Base-by-base conservation (phyloP, 2,888 invertebrate species). In the Resseliella maxima region DNA sequence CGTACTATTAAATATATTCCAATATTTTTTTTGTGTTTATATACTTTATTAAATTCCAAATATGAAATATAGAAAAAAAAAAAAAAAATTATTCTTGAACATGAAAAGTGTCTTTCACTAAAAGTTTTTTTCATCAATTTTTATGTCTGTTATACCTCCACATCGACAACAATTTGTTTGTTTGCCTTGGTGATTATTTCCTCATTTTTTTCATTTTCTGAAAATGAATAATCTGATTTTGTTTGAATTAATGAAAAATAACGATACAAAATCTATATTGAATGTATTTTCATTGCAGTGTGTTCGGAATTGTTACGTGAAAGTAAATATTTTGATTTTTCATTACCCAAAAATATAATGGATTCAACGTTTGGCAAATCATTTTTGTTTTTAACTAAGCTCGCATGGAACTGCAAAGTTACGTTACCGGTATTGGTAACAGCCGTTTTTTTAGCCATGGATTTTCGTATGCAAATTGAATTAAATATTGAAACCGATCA, bases 371-470 rank as follows among this genome's bases (percentile, higher is more conserved):
- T 91, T 87, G 90, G 90, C 18, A 91, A 92, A 87, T 90, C 92
- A 21, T 91, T 95, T 87, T 89, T 95, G 86, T 95, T 95, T 89
- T 92, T 95, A 88, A 92, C 95, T 54, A 93, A 94, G 88, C 91
- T 95, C 88, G 95, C 95, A 1, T 95, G 95, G 95, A 93, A 94
- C 87, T 94, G 94, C 85, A 92, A 94, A 64, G 91, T 94, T 87
- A 92, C 94, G 85, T 91, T 95, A 85, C 95, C 95, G 0, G 91
- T 94, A 59, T 90, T 95, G 18, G 93, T 95, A 85, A 92, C 94
- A 15, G 92, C 94, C 15, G 93, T 93, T 24, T 94, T 94, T 88
- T 92, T 95, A 90, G 93, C 93, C 0, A 92, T 94, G 90, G 94
- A 95, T 88, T 92, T 94, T 46, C 92, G 94, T 86, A 92, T 95